Evolutionary conservation across 2,888 invertebrate genomes (phyloP).

Genomic region (Cabera pusaria): DNA sequence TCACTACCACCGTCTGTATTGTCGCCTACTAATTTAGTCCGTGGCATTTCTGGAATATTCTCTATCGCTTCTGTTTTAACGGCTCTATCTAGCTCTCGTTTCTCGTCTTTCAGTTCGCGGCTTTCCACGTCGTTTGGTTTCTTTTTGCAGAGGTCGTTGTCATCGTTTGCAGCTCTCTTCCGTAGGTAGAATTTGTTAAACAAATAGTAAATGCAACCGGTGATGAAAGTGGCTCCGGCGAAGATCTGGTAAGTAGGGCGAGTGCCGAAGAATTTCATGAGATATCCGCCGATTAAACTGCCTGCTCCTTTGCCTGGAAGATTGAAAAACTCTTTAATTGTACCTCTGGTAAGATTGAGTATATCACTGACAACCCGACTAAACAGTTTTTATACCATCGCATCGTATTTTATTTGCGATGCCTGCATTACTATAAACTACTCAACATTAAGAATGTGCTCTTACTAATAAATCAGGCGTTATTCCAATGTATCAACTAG

Average conservation of each 20-base stretch:
- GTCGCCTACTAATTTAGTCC: constrained; percentile 50
- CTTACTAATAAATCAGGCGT: no score
- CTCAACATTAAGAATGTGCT: no score
- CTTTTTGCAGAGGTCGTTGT: constrained; percentile 83
- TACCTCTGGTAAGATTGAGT: no score
- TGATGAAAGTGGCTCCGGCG: constrained; percentile 83
- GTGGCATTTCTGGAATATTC: constrained; percentile 31
- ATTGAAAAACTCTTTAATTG: no score
- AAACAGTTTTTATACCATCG: no score
- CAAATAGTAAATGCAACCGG: constrained; percentile 86
- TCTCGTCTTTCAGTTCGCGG: constrained; percentile 48
- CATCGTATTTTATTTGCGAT: no score
- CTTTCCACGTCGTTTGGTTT: constrained; percentile 61
- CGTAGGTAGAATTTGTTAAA: constrained; percentile 87
- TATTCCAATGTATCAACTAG: no score
- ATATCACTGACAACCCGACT: no score
- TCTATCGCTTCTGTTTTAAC: constrained; percentile 38
- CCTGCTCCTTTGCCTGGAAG: constrained; percentile 88
- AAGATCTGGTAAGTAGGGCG: constrained; percentile 89
- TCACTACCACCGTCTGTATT: constrained; percentile 74
- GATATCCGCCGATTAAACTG: constrained; percentile 89
- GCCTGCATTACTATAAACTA: no score
- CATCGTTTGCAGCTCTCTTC: constrained; percentile 76
- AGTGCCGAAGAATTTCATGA: constrained; percentile 89
- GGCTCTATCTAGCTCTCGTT: constrained; percentile 52